phyloP scores from a whole-genome alignment of 2,797 vertebrate species.

The Trichosurus vulpecula region DNA sequence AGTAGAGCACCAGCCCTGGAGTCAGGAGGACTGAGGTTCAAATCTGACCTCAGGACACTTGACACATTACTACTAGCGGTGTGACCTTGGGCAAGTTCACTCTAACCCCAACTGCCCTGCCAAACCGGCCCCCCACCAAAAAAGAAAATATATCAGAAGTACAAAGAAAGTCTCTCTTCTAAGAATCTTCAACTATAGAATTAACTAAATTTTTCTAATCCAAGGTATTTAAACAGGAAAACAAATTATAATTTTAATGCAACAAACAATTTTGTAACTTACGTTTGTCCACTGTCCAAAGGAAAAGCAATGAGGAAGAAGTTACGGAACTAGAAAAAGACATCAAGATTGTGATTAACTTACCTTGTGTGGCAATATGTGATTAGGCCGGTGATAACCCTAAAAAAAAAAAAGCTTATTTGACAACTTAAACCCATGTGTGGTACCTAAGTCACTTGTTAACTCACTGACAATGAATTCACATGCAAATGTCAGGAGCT shows the following conservation, averaged over 20 bases:
- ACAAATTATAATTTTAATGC: not conserved
- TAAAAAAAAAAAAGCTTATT: slow-evolving; percentile 82
- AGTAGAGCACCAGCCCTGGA: no score
- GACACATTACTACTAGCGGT: no score
- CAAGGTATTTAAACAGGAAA: not conserved
- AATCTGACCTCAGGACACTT: no score
- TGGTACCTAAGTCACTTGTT: not conserved
- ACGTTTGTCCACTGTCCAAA: not conserved
- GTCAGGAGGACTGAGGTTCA: no score
- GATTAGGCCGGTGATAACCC: slow-evolving; percentile 98
- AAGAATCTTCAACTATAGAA: slow-evolving; percentile 31
- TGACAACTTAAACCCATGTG: slow-evolving; percentile 30
- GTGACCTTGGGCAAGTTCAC: no score
- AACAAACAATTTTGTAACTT: rapidly evolving
- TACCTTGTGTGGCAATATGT: slow-evolving; percentile 99
- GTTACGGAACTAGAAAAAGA: slow-evolving; percentile 32
- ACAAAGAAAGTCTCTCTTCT: slow-evolving; percentile 26
- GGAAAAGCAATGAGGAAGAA: not conserved
- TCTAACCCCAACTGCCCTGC: no score
- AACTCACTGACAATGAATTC: slow-evolving; percentile 28
- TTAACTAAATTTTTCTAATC: not conserved
- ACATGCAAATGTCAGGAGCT: not conserved
- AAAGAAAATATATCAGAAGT: no score
- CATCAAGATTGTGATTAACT: slow-evolving; percentile 75
- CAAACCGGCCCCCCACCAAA: no score